Percentiles rank a stretch among this genome's conserved stretches.
Conservation (phyloP, 2,888 invertebrate species). For the Eurois occulta region DNA sequence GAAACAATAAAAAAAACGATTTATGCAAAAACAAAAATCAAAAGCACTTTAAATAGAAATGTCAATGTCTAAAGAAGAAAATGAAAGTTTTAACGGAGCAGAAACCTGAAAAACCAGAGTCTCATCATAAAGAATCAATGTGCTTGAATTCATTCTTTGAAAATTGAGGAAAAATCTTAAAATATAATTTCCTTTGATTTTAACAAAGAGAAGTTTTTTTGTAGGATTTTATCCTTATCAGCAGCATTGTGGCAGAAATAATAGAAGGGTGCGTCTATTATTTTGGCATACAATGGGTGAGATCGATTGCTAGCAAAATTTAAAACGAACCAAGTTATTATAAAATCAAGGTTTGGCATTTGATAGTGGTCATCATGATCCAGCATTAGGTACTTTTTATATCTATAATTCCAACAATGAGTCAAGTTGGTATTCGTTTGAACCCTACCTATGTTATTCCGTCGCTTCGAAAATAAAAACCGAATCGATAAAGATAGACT, state of each 20-base stretch:
- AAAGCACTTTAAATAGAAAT: constrained; percentile 1
- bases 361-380: neutral
- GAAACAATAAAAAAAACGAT: neutral
- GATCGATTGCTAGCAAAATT: neutral
- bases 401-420: neutral
- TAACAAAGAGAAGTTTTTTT: constrained; percentile 32
- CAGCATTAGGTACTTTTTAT: neutral
- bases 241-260: constrained; percentile 10
- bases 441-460: neutral
- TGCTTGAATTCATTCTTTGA: constrained; percentile 7
- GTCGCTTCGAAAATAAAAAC: neutral
- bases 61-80: constrained; percentile 5
- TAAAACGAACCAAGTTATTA: neutral
- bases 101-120: neutral
- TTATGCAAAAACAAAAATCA: neutral
- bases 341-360: neutral
- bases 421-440: neutral
- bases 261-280: neutral
- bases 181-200: constrained; percentile 26
- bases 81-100: neutral
- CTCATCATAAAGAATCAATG: constrained; percentile 18
- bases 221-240: constrained; percentile 28
- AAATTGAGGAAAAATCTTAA: constrained; percentile 32
- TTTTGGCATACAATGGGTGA: neutral
- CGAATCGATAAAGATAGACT: neutral